A percentile compares a stretch with the other conserved stretches of the same genome.
Conservation (phyloP, 2,888 invertebrate species). For the Macaria liturata region DNA sequence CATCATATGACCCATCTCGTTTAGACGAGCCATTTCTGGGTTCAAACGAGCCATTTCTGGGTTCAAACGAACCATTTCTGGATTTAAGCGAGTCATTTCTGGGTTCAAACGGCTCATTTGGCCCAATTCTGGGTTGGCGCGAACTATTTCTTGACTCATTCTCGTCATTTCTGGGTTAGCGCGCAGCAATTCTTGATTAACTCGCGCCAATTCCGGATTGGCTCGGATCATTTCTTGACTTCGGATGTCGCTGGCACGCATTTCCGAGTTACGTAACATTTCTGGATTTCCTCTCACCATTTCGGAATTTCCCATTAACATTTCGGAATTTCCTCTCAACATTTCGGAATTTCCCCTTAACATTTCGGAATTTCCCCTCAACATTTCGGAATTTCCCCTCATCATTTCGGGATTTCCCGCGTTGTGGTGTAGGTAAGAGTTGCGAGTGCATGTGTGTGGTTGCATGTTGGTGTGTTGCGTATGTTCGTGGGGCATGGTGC, state of each 20-base stretch:
- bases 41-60: slow-evolving; percentile 47
- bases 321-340: slow-evolving; percentile 27
- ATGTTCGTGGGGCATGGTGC: slow-evolving; percentile 52
- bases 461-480: slow-evolving; percentile 47
- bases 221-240: slow-evolving; percentile 2
- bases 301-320: not conserved
- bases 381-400: too few relatives aligned
- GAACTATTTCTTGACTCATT: slow-evolving; percentile 16
- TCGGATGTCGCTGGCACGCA: slow-evolving; percentile 3
- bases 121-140: slow-evolving; percentile 30
- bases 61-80: slow-evolving; percentile 37
- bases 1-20: slow-evolving; percentile 55
- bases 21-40: slow-evolving; percentile 37
- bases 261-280: slow-evolving; percentile 29
- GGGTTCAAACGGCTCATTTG: slow-evolving; percentile 36
- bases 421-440: slow-evolving; percentile 51
- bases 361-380: slow-evolving; percentile 28
- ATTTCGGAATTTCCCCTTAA: not conserved
- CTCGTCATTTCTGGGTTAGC: slow-evolving; percentile 45
- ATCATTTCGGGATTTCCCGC: not conserved
- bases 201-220: slow-evolving; percentile 35
- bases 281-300: not conserved
- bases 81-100: slow-evolving; percentile 39
- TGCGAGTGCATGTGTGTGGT: slow-evolving; percentile 59
- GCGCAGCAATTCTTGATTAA: slow-evolving; percentile 43